Base-by-base conservation (phyloP, 1,140 invertebrate genomes). In the Nebria ingens region DNA sequence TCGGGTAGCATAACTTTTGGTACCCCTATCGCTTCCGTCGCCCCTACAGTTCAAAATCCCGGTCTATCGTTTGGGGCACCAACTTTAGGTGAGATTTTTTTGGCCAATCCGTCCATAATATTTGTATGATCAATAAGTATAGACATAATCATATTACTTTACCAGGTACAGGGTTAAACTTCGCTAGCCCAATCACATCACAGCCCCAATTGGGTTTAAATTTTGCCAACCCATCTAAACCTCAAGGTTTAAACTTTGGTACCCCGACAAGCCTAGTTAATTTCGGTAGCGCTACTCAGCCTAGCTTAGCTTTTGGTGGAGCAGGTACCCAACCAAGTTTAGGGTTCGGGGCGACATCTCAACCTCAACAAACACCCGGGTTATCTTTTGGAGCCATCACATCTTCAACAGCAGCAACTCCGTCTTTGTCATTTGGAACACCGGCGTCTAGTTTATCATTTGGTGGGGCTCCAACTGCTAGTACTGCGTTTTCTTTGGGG, bases 11-110 rank as follows among this genome's bases (percentile, higher is more conserved):
- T 52, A 40, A 63, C 61, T 11, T 71, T 72, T 55, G 70, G 71
- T 21, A 61, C 62, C 45, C 64, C 68, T 19, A 15, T 64, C 2
- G 62, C 66, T 15, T 63, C 63, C 11, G 55, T 66, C 4, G 59
- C 55, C 11, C 64, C 52, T 15, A 56, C 69, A 11, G 51, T 55
- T 55, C 66, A 68, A 55, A 63, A 64, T 51, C 68, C 71, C 57
- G 58, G 60, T 21, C 64, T 54, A 49, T 64, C 60, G 19, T 59
- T 59, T 50, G 57, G 59, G 29, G 21, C 53, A 53, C 58, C 59
- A 21, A 60, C 58, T 56, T 53, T 59, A 9, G 45, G 54, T 34
- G 40, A 19, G 58, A 51, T 34, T 59, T 59, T 21, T 17, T 50
- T 6, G 45, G 45, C 54, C 40, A 45, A 40, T n/a, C 42, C 9